These are phyloP conservation scores for Clarias macrocephalus DNA, from an alignment of 2,113 vertebrate genomes.

Conservation along the genomic window DNA sequence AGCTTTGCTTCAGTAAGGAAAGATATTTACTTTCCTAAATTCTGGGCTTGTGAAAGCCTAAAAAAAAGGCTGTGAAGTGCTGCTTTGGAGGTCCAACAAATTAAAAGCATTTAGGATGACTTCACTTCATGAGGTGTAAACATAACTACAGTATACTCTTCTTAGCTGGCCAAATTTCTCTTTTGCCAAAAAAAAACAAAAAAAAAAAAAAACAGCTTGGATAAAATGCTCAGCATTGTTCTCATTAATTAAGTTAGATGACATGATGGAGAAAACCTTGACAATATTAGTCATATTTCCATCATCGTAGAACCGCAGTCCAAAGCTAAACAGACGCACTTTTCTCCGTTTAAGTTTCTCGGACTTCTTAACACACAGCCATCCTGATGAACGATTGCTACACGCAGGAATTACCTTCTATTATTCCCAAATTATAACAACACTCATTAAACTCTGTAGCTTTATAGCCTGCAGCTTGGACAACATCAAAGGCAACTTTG, in stretches of 20 bases:
- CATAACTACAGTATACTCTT: neutral
- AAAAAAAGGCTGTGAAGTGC: constrained; percentile 49
- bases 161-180: constrained; percentile 1
- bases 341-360: neutral
- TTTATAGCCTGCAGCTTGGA: constrained; percentile 22
- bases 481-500: constrained; percentile 32
- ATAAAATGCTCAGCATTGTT: neutral
- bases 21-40: constrained; percentile 44
- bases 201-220: neutral
- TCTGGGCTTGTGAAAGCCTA: constrained; percentile 21
- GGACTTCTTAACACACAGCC: neutral
- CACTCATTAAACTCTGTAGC: constrained; percentile 38
- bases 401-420: constrained; percentile 10
- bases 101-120: constrained; percentile 1
- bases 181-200: neutral
- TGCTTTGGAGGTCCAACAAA: constrained; percentile 8
- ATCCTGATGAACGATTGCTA: constrained; percentile 31
- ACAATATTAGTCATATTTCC: neutral
- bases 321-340: neutral
- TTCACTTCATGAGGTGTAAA: constrained; percentile 13
- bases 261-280: neutral
- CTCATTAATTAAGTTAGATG: neutral
- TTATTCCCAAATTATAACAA: constrained; percentile 43
- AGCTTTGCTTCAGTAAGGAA: constrained; percentile 23
- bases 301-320: neutral